Percentiles rank a stretch among this genome's conserved stretches.
These are phyloP conservation scores for Drosophila testacea DNA, from an alignment of 2,888 invertebrate genomes.

Conservation along the genomic window DNA sequence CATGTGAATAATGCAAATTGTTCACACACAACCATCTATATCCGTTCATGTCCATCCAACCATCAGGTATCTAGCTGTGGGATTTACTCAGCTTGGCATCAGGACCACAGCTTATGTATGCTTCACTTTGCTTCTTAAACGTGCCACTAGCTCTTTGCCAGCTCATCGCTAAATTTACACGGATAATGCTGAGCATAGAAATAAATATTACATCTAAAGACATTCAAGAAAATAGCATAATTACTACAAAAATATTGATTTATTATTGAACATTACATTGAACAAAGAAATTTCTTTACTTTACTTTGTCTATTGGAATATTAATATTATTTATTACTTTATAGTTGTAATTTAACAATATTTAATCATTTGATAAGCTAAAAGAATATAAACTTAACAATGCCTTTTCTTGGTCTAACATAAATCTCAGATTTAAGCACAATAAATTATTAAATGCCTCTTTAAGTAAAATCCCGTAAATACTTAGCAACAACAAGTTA, in stretches of 20 bases:
- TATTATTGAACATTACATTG: neutral
- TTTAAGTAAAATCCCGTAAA: conserved; percentile 31
- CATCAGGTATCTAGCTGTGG: conserved; percentile 76
- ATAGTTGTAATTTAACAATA: too few relatives aligned
- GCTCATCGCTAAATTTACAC: conserved; percentile 20
- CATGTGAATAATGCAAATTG: conserved; percentile 78
- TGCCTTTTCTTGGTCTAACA: neutral
- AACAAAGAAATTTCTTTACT: neutral
- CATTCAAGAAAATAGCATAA: too few relatives aligned
- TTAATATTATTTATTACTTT: too few relatives aligned
- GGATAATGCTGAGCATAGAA: conserved; percentile 29
- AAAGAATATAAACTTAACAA: neutral
- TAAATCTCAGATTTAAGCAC: conserved; percentile 16
- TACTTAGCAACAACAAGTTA: conserved; percentile 37
- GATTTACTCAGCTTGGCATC: conserved; percentile 67
- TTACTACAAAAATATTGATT: too few relatives aligned
- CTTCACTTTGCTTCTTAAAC: conserved; percentile 39
- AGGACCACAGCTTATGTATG: conserved; percentile 61
- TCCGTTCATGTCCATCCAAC: conserved; percentile 57
- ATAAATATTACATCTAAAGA: neutral
- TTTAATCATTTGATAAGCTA: neutral
- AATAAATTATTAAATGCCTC: conserved; percentile 17
- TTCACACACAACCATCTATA: conserved; percentile 59
- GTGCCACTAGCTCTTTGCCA: conserved; percentile 49
- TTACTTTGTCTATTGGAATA: neutral